phyloP scores from a whole-genome alignment of 2,888 invertebrate genomes.

The Phaedon cochleariae region DNA sequence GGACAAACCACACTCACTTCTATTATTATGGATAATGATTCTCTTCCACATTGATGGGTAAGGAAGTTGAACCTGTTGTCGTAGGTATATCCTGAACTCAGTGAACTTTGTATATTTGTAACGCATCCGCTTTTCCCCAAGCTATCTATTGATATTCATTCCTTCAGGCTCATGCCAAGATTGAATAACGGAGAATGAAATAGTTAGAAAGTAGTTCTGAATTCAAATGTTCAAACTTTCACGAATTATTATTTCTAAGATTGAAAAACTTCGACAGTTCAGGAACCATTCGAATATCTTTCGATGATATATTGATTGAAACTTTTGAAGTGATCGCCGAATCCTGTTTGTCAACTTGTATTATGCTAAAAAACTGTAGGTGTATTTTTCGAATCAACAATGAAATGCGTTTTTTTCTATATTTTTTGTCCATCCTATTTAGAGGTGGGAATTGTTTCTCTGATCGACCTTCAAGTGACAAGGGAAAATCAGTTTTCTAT shows the following conservation, averaged over 20 bases:
- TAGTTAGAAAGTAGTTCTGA: conserved; percentile 43
- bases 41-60: too few relatives aligned
- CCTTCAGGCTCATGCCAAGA: conserved; percentile 33
- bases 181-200: conserved; percentile 46
- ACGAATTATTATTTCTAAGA: conserved; percentile 51
- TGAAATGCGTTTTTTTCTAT: too few relatives aligned
- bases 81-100: neutral
- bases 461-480: too few relatives aligned
- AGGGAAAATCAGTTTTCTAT: too few relatives aligned
- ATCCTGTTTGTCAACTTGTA: neutral
- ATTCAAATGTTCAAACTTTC: conserved; percentile 45
- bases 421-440: too few relatives aligned
- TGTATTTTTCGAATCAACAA: too few relatives aligned
- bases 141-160: conserved; percentile 37
- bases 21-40: too few relatives aligned
- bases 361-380: too few relatives aligned
- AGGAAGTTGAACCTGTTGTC: too few relatives aligned
- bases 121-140: conserved; percentile 1
- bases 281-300: conserved; percentile 44
- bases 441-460: too few relatives aligned
- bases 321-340: neutral
- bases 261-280: conserved; percentile 53
- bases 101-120: neutral
- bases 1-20: too few relatives aligned
- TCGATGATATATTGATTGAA: conserved; percentile 38